Conservation (phyloP, 2,888 invertebrate genomes). For the Latheticus oryzae region DNA sequence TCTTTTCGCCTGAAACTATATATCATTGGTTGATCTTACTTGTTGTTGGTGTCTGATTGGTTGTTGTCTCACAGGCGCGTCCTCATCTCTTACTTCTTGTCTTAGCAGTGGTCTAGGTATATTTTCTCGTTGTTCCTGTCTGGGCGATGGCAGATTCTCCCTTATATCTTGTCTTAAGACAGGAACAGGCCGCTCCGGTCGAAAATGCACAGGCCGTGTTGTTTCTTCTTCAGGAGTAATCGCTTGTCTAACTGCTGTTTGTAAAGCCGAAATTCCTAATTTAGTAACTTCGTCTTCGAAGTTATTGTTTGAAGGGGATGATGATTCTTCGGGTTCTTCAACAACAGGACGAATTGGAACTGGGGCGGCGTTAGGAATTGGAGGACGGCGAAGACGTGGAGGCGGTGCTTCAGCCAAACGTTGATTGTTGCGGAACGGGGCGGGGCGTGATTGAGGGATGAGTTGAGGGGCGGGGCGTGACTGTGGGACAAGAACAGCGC, state of each 20-base stretch:
- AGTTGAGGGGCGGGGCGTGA: slow-evolving; percentile 63
- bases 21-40: neutral
- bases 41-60: slow-evolving; percentile 48
- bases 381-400: slow-evolving; percentile 64
- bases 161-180: slow-evolving; percentile 58
- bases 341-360: slow-evolving; percentile 73
- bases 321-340: slow-evolving; percentile 76
- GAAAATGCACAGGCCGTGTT: slow-evolving; percentile 54
- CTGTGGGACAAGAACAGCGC: slow-evolving; percentile 68
- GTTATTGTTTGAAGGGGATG: slow-evolving; percentile 9
- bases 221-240: slow-evolving; percentile 50
- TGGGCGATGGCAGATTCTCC: slow-evolving; percentile 48
- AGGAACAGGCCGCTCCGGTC: slow-evolving; percentile 61
- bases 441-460: slow-evolving; percentile 60
- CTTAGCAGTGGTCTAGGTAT: slow-evolving; percentile 43
- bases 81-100: slow-evolving; percentile 54
- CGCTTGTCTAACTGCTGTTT: slow-evolving; percentile 53
- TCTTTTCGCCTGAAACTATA: no score
- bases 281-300: slow-evolving; percentile 61
- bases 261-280: slow-evolving; percentile 52
- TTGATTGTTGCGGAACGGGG: slow-evolving; percentile 61
- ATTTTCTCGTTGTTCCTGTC: slow-evolving; percentile 38
- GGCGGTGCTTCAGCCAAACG: slow-evolving; percentile 56
- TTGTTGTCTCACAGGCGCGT: slow-evolving; percentile 41
- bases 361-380: slow-evolving; percentile 54